Conservation (phyloP, 2,888 invertebrate genomes). For the Dryobota labecula region DNA sequence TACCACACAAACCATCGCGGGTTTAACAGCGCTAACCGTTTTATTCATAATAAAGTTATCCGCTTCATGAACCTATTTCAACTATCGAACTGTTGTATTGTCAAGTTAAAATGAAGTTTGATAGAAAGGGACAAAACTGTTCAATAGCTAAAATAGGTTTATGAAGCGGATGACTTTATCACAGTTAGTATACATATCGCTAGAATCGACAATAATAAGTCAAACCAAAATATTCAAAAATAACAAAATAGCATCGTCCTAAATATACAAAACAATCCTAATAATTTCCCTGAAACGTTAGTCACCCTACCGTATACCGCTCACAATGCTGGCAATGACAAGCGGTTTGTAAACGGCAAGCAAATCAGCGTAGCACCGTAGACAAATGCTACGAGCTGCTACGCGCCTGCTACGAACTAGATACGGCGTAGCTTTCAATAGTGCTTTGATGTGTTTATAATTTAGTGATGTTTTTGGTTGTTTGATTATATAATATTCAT, state of each 20-base stretch:
- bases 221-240: not conserved
- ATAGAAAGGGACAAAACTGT: too few relatives aligned
- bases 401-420: constrained; percentile 33
- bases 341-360: constrained; percentile 40
- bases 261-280: not conserved
- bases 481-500: not conserved
- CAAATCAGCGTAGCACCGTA: constrained; percentile 53
- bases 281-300: not conserved
- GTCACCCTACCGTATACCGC: constrained; percentile 31
- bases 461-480: not conserved
- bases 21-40: too few relatives aligned
- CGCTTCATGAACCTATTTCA: too few relatives aligned
- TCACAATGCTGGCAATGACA: constrained; percentile 45
- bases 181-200: not conserved
- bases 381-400: constrained; percentile 60
- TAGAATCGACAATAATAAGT: too few relatives aligned
- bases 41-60: too few relatives aligned
- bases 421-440: constrained; percentile 57
- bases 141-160: too few relatives aligned
- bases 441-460: not conserved
- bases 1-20: too few relatives aligned
- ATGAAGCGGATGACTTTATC: too few relatives aligned
- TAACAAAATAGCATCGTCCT: not conserved
- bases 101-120: too few relatives aligned
- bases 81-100: too few relatives aligned